phyloP scores from a whole-genome alignment of 2,113 vertebrate species.

The Alouatta palliata region DNA sequence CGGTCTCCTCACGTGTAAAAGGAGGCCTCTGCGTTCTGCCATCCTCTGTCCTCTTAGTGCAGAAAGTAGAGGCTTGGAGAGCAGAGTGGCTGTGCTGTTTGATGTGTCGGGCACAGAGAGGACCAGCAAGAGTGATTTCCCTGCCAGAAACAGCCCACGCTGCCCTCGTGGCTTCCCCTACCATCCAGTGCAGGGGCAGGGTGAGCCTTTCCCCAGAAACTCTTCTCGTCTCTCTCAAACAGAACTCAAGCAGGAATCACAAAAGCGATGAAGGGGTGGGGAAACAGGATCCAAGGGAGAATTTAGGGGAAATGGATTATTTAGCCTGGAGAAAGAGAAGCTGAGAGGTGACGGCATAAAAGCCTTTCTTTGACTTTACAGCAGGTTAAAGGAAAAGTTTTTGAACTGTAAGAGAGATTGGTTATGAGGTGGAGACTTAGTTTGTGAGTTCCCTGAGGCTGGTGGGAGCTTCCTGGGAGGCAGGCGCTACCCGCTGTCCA shows the following conservation, averaged over 20 bases:
- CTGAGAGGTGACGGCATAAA: background rate
- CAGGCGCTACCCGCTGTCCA: accelerated
- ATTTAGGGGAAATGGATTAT: background rate
- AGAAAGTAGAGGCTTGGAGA: background rate
- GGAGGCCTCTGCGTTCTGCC: background rate
- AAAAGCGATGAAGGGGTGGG: background rate
- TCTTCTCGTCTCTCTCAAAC: background rate
- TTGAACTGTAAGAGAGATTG: background rate
- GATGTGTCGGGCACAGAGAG: accelerated
- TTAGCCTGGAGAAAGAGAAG: background rate
- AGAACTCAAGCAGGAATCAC: background rate
- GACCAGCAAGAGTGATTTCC: background rate
- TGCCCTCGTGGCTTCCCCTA: background rate
- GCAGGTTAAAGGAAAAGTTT: background rate
- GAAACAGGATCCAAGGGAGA: background rate
- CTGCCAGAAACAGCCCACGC: accelerated
- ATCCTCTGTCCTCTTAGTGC: accelerated
- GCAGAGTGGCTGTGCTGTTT: accelerated
- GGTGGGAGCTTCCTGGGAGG: background rate
- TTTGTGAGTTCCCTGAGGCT: accelerated
- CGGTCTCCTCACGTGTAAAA: background rate
- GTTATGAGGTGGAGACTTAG: accelerated
- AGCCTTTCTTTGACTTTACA: background rate
- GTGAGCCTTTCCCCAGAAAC: background rate
- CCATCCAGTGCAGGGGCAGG: background rate